These are phyloP conservation scores for Epinotia bilunana DNA, from an alignment of 2,888 invertebrate species.

Conservation along the genomic window DNA sequence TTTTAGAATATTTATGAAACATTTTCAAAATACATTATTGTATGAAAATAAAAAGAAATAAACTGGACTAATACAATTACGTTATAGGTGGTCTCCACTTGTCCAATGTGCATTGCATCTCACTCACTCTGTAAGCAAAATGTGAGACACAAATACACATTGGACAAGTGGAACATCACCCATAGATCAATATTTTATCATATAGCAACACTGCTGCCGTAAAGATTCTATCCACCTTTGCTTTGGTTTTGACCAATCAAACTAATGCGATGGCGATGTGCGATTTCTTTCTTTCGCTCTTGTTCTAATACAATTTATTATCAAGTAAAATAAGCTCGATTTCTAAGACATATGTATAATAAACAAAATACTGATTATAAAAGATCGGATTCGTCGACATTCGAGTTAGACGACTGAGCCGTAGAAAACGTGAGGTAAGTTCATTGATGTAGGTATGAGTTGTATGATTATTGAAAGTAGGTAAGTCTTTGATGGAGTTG, in stretches of 20 bases:
- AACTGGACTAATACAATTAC: background rate
- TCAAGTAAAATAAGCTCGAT: constrained; percentile 24
- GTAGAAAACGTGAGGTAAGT: constrained; percentile 69
- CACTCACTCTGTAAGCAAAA: too few relatives aligned
- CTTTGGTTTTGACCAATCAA: constrained; percentile 41
- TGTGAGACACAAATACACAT: too few relatives aligned
- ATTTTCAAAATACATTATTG: background rate
- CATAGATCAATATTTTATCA: constrained; percentile 7
- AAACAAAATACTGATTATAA: constrained; percentile 28
- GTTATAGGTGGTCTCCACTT: background rate
- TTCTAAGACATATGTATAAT: constrained; percentile 31
- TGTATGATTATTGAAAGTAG: constrained; percentile 69
- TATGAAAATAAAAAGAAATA: background rate
- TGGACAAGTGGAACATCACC: too few relatives aligned
- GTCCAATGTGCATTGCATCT: too few relatives aligned
- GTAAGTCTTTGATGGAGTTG: constrained; percentile 66
- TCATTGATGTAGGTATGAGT: constrained; percentile 69
- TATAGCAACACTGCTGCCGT: constrained; percentile 21
- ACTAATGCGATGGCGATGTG: constrained; percentile 43
- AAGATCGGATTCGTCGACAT: constrained; percentile 11
- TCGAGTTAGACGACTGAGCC: constrained; percentile 22
- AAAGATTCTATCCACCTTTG: constrained; percentile 40
- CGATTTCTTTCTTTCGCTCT: constrained; percentile 39
- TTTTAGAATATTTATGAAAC: background rate
- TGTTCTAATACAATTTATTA: constrained; percentile 31